Conservation (phyloP, 2,888 invertebrate genomes). For the Campoplex nolae region DNA sequence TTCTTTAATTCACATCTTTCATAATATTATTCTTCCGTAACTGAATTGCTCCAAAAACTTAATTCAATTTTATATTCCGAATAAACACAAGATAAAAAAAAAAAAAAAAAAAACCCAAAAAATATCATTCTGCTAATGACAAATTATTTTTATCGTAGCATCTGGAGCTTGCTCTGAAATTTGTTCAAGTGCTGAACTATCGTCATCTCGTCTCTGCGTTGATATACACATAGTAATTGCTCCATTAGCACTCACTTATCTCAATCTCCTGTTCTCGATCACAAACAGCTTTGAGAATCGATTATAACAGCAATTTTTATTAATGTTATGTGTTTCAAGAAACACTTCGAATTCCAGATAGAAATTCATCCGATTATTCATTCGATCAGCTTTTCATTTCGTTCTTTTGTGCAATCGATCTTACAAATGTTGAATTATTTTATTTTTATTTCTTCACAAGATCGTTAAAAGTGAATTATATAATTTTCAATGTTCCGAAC, state of each 20-base stretch:
- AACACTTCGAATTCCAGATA: background rate
- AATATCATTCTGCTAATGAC: background rate
- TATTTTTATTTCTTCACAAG: background rate
- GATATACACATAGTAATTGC: background rate
- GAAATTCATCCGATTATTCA: background rate
- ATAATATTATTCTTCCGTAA: background rate
- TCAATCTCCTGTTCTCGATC: background rate
- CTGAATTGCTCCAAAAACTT: background rate
- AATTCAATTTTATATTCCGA: background rate
- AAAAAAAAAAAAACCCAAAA: background rate
- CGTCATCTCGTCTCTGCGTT: background rate
- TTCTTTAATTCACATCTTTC: background rate
- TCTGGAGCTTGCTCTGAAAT: background rate
- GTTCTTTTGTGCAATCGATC: background rate
- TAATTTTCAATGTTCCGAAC: background rate
- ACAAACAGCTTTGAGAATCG: background rate
- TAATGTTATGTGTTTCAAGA: background rate
- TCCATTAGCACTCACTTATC: background rate
- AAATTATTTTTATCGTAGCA: background rate
- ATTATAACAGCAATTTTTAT: background rate
- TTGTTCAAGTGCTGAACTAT: slow-evolving; percentile 10
- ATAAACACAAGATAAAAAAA: background rate
- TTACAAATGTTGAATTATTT: background rate
- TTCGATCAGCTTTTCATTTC: background rate
- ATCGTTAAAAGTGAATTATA: background rate